These are phyloP conservation scores for Chionis minor DNA, from an alignment of 2,113 vertebrate genomes.

Conservation along the genomic window DNA sequence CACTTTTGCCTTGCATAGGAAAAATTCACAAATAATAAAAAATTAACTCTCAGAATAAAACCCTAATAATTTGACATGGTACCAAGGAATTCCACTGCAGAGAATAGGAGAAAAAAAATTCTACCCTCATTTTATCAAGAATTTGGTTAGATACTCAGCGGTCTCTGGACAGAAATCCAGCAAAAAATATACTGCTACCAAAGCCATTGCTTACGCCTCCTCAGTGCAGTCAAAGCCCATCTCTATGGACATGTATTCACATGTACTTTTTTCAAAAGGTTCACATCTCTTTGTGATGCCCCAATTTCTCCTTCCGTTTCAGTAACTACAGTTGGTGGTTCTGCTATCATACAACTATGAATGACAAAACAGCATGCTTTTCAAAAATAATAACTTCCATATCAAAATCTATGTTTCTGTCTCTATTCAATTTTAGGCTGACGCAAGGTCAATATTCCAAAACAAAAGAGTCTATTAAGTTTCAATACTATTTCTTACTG, in stretches of 20 bases:
- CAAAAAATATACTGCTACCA: neutral
- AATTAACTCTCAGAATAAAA: neutral
- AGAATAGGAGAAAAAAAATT: neutral
- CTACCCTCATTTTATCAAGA: neutral
- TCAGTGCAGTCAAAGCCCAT: neutral
- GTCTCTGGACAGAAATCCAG: neutral
- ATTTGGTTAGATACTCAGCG: neutral
- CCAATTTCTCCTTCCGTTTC: neutral
- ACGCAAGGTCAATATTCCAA: neutral
- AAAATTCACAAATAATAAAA: neutral
- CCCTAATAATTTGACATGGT: neutral
- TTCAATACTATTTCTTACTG: neutral
- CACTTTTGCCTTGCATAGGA: neutral
- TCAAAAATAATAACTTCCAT: neutral
- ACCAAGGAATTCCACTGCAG: neutral
- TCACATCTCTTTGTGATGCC: neutral
- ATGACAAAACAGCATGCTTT: neutral
- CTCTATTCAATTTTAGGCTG: neutral
- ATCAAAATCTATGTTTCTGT: neutral
- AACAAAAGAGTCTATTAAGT: neutral
- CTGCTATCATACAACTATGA: neutral
- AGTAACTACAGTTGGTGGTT: neutral
- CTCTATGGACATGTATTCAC: neutral
- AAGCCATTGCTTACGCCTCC: neutral
- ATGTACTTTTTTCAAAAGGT: neutral